phyloP scores from a whole-genome alignment of 2,888 invertebrate genomes.

The Dicyrtomina minuta region DNA sequence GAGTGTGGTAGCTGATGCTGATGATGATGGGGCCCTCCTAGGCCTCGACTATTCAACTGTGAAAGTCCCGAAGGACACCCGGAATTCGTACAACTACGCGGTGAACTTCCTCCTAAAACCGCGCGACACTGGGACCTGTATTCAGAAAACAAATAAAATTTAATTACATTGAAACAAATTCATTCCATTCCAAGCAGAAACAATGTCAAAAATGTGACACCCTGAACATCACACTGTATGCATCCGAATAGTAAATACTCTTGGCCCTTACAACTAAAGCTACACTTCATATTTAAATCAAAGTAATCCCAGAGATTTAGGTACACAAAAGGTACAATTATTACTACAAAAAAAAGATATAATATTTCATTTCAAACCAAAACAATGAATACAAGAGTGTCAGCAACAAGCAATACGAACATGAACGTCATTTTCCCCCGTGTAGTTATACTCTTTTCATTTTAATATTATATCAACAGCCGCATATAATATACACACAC shows the following conservation, averaged over 20 bases:
- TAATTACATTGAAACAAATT: no score
- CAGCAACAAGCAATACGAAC: no score
- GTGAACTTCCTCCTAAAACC: conserved; percentile 50
- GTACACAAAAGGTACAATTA: no score
- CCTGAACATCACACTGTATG: not conserved
- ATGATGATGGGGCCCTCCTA: conserved; percentile 38
- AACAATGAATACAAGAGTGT: no score
- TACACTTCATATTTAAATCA: not conserved
- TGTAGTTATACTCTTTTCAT: no score
- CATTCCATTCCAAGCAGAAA: not conserved
- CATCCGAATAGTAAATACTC: not conserved
- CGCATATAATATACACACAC: no score
- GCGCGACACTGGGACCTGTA: conserved; percentile 52
- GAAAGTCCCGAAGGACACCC: conserved; percentile 49
- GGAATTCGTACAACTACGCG: conserved; percentile 48
- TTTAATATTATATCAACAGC: no score
- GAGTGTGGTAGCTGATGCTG: conserved; percentile 1
- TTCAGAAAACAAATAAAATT: conserved; percentile 21
- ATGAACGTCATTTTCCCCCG: no score
- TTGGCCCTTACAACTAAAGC: not conserved
- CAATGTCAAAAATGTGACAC: no score
- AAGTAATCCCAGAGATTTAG: not conserved
- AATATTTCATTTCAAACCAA: no score
- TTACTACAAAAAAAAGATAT: no score
- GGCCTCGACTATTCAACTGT: conserved; percentile 45